A percentile compares a stretch with the other conserved stretches of the same genome.
Evolutionary conservation across 2,888 invertebrate species (phyloP).

Genomic region (Adela reaumurella): DNA sequence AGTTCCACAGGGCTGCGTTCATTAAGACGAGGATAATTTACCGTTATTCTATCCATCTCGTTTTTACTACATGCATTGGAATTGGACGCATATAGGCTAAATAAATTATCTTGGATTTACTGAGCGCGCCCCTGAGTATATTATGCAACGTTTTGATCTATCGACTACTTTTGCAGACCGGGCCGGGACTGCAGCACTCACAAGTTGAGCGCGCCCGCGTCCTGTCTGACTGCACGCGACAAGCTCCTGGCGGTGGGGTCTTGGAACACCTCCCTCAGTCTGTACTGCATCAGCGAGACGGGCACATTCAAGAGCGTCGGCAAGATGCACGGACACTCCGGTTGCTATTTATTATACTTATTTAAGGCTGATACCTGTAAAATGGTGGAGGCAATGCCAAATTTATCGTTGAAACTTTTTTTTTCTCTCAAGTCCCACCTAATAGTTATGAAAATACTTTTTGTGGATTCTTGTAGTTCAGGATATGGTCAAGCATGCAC

Average conservation of each 20-base stretch:
- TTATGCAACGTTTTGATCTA: no score
- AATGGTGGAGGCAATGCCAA: no score
- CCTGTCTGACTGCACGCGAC: constrained; percentile 57
- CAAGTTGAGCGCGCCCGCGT: constrained; percentile 56
- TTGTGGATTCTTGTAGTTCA: no score
- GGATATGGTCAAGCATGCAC: no score
- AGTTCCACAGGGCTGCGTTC: no score
- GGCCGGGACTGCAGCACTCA: constrained; percentile 62
- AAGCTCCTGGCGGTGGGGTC: constrained; percentile 56
- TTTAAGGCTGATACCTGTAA: neutral
- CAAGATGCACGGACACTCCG: constrained; percentile 47
- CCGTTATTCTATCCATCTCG: no score
- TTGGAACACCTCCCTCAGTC: constrained; percentile 55
- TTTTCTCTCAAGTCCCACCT: neutral
- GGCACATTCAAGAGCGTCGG: constrained; percentile 54
- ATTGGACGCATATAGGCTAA: no score
- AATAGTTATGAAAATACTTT: neutral
- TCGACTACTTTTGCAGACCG: no score
- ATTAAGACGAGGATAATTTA: no score
- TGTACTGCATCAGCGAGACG: constrained; percentile 49
- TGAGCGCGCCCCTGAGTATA: no score
- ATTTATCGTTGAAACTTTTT: constrained; percentile 4
- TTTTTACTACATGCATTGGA: no score
- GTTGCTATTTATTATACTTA: constrained; percentile 14
- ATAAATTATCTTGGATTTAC: no score